Evolutionary conservation across 1,140 invertebrate species (phyloP).

Genomic region (Probaryconus sp.): DNA sequence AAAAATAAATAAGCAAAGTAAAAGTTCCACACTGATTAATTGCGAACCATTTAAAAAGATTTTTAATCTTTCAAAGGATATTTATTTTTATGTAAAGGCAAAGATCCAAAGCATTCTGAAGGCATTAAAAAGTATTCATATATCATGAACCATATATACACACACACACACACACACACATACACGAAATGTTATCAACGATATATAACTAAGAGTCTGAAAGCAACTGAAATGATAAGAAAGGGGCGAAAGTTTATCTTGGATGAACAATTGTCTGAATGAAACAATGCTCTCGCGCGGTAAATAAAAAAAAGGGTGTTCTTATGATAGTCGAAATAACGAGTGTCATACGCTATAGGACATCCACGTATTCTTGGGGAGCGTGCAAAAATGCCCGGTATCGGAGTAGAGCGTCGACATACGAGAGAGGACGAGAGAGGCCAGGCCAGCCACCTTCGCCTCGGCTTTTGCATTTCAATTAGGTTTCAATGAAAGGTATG

Average conservation of each 20-base stretch:
- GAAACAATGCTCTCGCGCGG: constrained; percentile 22
- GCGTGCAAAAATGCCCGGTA: constrained; percentile 69
- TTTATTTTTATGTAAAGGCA: too few relatives aligned
- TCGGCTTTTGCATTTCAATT: constrained; percentile 69
- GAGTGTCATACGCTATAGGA: constrained; percentile 44
- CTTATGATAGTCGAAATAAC: constrained; percentile 43
- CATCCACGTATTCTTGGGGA: constrained; percentile 44
- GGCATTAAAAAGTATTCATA: too few relatives aligned
- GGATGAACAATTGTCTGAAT: constrained; percentile 25
- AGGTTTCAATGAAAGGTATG: constrained; percentile 72
- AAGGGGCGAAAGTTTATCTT: constrained; percentile 6
- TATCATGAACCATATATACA: too few relatives aligned
- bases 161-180: too few relatives aligned
- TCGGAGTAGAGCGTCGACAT: constrained; percentile 61
- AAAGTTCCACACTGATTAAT: too few relatives aligned
- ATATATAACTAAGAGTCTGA: too few relatives aligned
- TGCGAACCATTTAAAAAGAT: too few relatives aligned
- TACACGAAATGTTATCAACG: constrained; percentile 1
- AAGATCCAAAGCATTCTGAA: too few relatives aligned
- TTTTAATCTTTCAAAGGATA: too few relatives aligned
- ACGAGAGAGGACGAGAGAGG: constrained; percentile 43
- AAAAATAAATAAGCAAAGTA: too few relatives aligned
- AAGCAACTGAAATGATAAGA: constrained; percentile 15
- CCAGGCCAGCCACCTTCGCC: constrained; percentile 60
- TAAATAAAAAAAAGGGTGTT: constrained; percentile 25